Evolutionary conservation across 2,113 vertebrate species (phyloP).

Genomic region (Siniperca chuatsi): DNA sequence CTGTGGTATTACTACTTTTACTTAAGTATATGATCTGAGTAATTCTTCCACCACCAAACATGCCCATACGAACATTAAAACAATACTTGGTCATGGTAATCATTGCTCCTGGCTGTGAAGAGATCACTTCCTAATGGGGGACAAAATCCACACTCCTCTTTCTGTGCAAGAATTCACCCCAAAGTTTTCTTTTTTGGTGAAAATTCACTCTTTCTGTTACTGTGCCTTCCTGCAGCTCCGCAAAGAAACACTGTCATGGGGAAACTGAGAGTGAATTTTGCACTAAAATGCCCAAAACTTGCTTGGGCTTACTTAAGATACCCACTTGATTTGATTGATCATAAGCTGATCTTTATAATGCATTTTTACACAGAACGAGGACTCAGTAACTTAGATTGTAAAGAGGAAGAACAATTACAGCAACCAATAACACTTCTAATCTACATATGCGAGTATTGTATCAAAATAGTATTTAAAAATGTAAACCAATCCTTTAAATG

Average conservation of each 20-base stretch:
- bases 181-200: neutral
- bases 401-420: constrained; percentile 5
- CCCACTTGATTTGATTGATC: neutral
- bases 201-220: neutral
- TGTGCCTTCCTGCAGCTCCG: neutral
- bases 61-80: neutral
- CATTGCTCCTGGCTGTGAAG: neutral
- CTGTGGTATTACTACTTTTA: neutral
- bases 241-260: neutral
- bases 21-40: neutral
- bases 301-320: neutral
- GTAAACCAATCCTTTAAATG: constrained; percentile 1
- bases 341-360: neutral
- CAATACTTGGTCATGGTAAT: neutral
- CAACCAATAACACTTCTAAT: neutral
- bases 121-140: neutral
- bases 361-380: neutral
- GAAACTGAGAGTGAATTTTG: neutral
- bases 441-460: neutral
- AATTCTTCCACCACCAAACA: neutral
- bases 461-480: constrained; percentile 2
- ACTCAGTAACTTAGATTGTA: neutral
- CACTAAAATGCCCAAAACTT: neutral
- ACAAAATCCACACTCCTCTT: neutral
- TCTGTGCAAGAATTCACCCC: neutral